Evolutionary conservation across 2,888 invertebrate genomes (phyloP), one percentile per base, ranked within the genome.

Genomic region (Eumacrocentrus americanus): DNA sequence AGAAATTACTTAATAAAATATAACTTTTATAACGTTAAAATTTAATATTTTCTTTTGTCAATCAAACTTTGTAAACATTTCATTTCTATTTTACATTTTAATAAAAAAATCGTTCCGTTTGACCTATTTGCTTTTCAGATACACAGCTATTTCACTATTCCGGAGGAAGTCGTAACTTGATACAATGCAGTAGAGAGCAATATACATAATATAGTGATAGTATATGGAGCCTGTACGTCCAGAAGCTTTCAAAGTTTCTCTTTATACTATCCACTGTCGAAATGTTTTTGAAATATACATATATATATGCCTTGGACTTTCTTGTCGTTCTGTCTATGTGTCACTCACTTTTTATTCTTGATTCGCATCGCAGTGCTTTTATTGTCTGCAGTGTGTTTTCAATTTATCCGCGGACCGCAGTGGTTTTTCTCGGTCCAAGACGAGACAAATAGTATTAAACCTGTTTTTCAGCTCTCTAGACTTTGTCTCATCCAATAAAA

Each of bases 381-480:
- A 29, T 29, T 29, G 29, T 29, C 29, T 29, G 29, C 29, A 29
- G 29, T 29, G 29, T 29, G 29, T 29, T 29, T 29, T 29, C 29
- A 29, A 29, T 29, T 29, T 29, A 29, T 29, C 29, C 29, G n/a
- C n/a, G n/a, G n/a, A 29, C 29, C 29, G 9, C 29, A 29, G 29
- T 9, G 29, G 5, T 29, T 29, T 29, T 29, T 29, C 4, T 29
- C 29, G 9, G 52, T 52, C 34, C 12, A 34, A 60, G 66, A n/a
- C n/a, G n/a, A 67, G 66, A 65, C 63, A 71, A 70, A 71, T 65
- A 68, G 65, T 69, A 69, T 70, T 71, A 71, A 68, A 63, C 63
- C 60, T 46, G 50, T 62, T 62, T 62, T 50, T 29, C 9, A 9
- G 58, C 55, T 58, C 54, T 4, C 7, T 51, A 40, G 46, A 54